Evolutionary conservation across 2,113 vertebrate species (phyloP).

Genomic region (Oncorhynchus nerka): DNA sequence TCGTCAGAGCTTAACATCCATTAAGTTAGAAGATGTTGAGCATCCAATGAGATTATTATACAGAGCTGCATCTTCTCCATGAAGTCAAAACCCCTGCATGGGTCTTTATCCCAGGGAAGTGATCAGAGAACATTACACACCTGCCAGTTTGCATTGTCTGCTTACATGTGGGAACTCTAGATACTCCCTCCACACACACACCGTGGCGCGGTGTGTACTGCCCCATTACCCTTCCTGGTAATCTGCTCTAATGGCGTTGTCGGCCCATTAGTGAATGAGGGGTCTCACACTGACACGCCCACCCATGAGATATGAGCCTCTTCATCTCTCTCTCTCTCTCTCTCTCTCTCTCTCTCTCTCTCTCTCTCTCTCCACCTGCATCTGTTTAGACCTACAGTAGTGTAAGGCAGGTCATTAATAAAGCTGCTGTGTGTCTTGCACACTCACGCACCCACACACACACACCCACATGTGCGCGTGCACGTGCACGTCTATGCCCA

Average conservation of each 20-base stretch:
- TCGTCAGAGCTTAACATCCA: no score
- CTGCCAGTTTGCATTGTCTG: neutral
- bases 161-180: neutral
- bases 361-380: neutral
- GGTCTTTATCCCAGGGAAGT: neutral
- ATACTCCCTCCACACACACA: neutral
- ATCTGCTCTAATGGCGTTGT: constrained; percentile 31
- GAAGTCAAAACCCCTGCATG: neutral
- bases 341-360: no score
- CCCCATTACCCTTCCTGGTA: constrained; percentile 29
- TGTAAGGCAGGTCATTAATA: constrained; percentile 8
- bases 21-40: no score
- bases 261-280: constrained; percentile 23
- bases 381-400: no score
- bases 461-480: no score
- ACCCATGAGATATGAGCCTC: constrained; percentile 6
- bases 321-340: neutral
- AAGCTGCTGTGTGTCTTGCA: constrained; percentile 9
- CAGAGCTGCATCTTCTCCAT: neutral
- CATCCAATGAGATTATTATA: no score
- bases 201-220: neutral
- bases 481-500: no score
- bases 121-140: constrained; percentile 3
- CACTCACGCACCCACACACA: neutral
- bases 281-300: constrained; percentile 6